Evolutionary conservation across 2,113 vertebrate genomes (phyloP).

Genomic region (Tragelaphus imberbis): DNA sequence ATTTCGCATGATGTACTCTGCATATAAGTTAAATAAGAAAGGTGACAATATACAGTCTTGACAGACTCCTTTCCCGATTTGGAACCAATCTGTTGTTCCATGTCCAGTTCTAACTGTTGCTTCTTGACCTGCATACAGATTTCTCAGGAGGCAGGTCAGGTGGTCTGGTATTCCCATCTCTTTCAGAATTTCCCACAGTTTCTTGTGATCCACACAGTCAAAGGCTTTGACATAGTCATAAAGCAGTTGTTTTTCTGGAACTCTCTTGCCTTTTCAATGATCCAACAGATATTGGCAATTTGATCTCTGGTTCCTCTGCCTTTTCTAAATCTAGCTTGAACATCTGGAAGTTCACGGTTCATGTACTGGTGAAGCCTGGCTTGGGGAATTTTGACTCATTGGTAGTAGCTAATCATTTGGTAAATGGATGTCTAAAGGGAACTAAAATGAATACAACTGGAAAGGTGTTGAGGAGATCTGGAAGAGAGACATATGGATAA

Average conservation of each 20-base stretch:
- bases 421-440: not conserved
- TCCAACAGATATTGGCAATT: not conserved
- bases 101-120: not conserved
- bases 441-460: not conserved
- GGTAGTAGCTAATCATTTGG: not conserved
- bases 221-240: not conserved
- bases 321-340: not conserved
- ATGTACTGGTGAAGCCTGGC: not conserved
- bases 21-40: not conserved
- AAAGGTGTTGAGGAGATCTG: not conserved
- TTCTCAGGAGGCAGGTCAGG: not conserved
- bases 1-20: not conserved
- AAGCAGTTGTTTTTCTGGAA: not conserved
- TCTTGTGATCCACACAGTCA: not conserved
- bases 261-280: not conserved
- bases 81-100: not conserved
- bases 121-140: not conserved
- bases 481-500: not conserved
- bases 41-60: not conserved
- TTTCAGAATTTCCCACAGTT: not conserved
- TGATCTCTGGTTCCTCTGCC: not conserved
- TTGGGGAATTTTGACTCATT: not conserved
- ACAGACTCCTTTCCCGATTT: accelerated
- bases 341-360: not conserved
- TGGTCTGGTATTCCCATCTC: not conserved